A percentile compares a stretch with the other conserved stretches of the same genome.
Evolutionary conservation across 1,140 invertebrate genomes (phyloP).

Genomic region (Schlechtendalia chinensis): DNA sequence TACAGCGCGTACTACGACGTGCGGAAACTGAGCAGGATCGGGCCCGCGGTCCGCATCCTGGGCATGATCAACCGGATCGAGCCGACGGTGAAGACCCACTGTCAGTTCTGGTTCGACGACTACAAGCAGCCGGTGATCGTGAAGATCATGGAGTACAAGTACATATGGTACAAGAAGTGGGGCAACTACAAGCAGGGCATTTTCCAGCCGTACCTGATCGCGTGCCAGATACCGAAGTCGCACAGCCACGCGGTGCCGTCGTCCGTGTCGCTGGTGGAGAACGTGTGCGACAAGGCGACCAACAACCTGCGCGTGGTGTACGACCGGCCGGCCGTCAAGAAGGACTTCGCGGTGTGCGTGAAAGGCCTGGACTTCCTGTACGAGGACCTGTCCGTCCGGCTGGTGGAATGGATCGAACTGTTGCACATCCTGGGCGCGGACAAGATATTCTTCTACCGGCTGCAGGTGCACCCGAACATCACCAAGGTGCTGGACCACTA

Average conservation of each 20-base stretch:
- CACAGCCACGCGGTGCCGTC: conserved; percentile 73
- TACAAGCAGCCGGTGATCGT: conserved; percentile 76
- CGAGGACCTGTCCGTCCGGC: conserved; percentile 82
- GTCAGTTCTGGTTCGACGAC: conserved; percentile 87
- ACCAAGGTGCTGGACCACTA: conserved; percentile 84
- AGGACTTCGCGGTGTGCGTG: conserved; percentile 90
- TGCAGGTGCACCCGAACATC: conserved; percentile 87
- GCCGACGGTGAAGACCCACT: conserved; percentile 77
- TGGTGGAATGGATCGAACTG: conserved; percentile 95
- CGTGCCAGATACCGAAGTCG: conserved; percentile 77
- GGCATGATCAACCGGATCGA: conserved; percentile 88
- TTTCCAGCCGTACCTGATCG: conserved; percentile 86
- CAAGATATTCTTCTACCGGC: conserved; percentile 89
- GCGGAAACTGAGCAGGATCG: conserved; percentile 70
- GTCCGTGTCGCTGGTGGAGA: conserved; percentile 83
- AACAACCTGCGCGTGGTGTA: conserved; percentile 87
- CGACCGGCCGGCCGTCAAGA: conserved; percentile 67
- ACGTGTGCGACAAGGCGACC: conserved; percentile 77
- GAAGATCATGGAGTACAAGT: conserved; percentile 83
- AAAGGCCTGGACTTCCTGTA: conserved; percentile 90
- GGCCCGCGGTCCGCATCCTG: conserved; percentile 79
- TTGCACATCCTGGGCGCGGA: conserved; percentile 82
- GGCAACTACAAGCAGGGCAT: conserved; percentile 90
- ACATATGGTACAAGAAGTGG: conserved; percentile 92
- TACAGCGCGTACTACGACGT: conserved; percentile 88